Conservation (phyloP, 2,888 invertebrate species). For the Oscheius onirici region DNA sequence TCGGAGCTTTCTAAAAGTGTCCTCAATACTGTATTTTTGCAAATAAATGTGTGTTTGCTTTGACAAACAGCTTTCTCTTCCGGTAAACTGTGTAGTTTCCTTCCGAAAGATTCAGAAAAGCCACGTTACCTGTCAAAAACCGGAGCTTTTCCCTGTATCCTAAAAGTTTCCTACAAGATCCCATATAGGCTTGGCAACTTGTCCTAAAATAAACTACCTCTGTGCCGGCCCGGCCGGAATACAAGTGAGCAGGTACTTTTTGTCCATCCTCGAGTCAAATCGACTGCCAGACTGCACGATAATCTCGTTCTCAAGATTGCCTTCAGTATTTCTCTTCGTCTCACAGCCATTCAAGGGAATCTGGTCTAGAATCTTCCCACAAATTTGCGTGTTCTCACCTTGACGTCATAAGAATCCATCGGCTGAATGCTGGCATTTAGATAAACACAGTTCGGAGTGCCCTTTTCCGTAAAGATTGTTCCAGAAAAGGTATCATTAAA, state of each 20-base stretch:
- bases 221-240: conserved; percentile 57
- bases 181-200: too few relatives aligned
- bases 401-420: conserved; percentile 61
- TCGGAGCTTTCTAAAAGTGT: too few relatives aligned
- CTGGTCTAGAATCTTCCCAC: conserved; percentile 38
- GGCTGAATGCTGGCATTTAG: conserved; percentile 67
- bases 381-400: conserved; percentile 43
- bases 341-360: conserved; percentile 68
- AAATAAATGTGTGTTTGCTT: too few relatives aligned
- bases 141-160: too few relatives aligned
- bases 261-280: conserved; percentile 55
- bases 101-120: too few relatives aligned
- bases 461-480: conserved; percentile 66
- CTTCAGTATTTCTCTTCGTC: conserved; percentile 64
- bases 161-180: too few relatives aligned
- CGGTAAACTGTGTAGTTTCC: too few relatives aligned
- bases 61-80: too few relatives aligned
- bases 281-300: conserved; percentile 54
- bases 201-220: too few relatives aligned
- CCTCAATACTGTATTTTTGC: too few relatives aligned
- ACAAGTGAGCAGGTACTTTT: conserved; percentile 63
- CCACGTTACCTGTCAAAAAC: too few relatives aligned
- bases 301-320: conserved; percentile 68
- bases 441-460: conserved; percentile 69
- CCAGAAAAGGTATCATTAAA: conserved; percentile 67